Conservation (phyloP, 2,888 invertebrate genomes). For the Pammene aurita region DNA sequence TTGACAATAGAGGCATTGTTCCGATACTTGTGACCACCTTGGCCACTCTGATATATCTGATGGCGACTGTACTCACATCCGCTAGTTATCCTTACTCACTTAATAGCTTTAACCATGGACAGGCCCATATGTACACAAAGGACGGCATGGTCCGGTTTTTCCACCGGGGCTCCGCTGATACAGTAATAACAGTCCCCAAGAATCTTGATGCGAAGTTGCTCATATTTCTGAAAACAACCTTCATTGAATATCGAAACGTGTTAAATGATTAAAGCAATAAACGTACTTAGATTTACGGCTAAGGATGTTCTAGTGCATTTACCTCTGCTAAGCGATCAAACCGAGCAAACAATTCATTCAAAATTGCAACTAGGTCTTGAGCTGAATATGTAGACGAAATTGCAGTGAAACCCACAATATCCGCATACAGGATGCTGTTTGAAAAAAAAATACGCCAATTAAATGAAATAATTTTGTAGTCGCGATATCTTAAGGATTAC, state of each 20-base stretch:
- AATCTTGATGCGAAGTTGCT: slow-evolving; percentile 97
- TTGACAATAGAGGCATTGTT: no score
- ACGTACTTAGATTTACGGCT: neutral
- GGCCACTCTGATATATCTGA: no score
- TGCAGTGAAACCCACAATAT: slow-evolving; percentile 98
- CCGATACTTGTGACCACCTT: no score
- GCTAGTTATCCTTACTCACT: slow-evolving; percentile 83
- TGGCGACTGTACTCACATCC: neutral
- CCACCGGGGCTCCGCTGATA: slow-evolving; percentile 96
- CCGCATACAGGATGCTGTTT: slow-evolving; percentile 94
- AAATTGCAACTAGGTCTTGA: slow-evolving; percentile 96
- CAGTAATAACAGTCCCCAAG: slow-evolving; percentile 99
- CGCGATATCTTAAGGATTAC: neutral
- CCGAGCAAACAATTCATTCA: slow-evolving; percentile 97
- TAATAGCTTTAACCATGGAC: slow-evolving; percentile 98
- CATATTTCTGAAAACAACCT: slow-evolving; percentile 88
- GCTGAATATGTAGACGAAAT: slow-evolving; percentile 97
- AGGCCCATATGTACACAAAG: slow-evolving; percentile 97
- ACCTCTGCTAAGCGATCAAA: slow-evolving; percentile 95
- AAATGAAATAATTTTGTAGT: neutral
- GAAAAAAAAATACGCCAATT: slow-evolving; percentile 35
- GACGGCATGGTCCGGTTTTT: slow-evolving; percentile 95
- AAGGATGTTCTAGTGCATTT: slow-evolving; percentile 52
- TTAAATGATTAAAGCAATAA: neutral
- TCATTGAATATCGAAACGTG: slow-evolving; percentile 25